These are phyloP conservation scores for Meloidogyne floridensis DNA, from an alignment of 1,140 invertebrate species.

Conservation along the genomic window DNA sequence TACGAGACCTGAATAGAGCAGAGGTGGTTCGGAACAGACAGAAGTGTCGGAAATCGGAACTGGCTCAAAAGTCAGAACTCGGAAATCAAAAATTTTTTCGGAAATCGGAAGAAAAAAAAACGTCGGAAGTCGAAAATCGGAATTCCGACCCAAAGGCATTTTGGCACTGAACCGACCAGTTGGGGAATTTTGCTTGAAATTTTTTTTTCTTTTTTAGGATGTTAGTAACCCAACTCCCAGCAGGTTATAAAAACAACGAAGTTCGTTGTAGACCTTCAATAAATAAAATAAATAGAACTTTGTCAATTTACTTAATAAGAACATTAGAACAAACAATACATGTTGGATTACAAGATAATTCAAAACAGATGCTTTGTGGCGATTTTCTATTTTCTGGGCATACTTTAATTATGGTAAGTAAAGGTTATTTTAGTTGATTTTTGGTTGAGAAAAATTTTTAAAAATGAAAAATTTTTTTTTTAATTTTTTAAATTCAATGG, in stretches of 20 bases:
- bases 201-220: slow-evolving; percentile 44
- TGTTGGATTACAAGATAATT: slow-evolving; percentile 50
- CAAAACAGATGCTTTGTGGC: slow-evolving; percentile 60
- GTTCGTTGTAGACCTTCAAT: slow-evolving; percentile 33
- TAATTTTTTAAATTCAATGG: neutral
- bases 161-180: neutral
- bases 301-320: slow-evolving; percentile 36
- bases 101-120: too few relatives aligned
- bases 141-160: too few relatives aligned
- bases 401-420: slow-evolving; percentile 57
- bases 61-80: too few relatives aligned
- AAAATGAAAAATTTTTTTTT: neutral
- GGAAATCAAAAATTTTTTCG: too few relatives aligned
- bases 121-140: too few relatives aligned
- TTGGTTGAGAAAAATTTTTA: too few relatives aligned
- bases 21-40: too few relatives aligned
- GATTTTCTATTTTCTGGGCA: slow-evolving; percentile 63
- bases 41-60: too few relatives aligned
- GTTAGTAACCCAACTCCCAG: slow-evolving; percentile 46
- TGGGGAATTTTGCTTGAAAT: neutral
- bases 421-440: too few relatives aligned
- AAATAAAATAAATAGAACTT: slow-evolving; percentile 30
- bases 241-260: slow-evolving; percentile 45
- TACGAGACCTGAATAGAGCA: too few relatives aligned
- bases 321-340: slow-evolving; percentile 47